Percentiles rank a stretch among this genome's conserved stretches.
Evolutionary conservation across 2,113 vertebrate species (phyloP).

Genomic region (Cervus canadensis): DNA sequence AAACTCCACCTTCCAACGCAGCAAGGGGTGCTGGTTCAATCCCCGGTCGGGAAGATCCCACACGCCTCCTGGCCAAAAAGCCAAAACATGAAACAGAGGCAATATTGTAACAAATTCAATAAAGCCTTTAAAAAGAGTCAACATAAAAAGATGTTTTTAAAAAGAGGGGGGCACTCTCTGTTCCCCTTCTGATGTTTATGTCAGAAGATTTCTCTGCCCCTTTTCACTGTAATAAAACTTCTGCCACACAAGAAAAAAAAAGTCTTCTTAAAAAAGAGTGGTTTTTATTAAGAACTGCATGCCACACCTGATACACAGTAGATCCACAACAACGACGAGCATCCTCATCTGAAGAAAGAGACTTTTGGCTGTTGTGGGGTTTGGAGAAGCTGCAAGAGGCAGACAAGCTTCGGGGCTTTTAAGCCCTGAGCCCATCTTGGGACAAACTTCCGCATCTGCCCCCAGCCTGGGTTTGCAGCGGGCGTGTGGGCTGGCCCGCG

Average conservation of each 20-base stretch:
- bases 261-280: neutral
- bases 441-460: neutral
- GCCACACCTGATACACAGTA: neutral
- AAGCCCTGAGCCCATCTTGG: too few species aligned
- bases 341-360: neutral
- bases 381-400: neutral
- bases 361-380: neutral
- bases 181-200: neutral
- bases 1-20: neutral
- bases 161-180: neutral
- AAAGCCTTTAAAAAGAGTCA: neutral
- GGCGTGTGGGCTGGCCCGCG: fast-evolving
- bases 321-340: neutral
- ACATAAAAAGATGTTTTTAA: neutral
- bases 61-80: neutral
- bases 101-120: neutral
- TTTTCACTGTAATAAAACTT: neutral
- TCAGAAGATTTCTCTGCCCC: neutral
- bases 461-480: neutral
- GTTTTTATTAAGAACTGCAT: fast-evolving
- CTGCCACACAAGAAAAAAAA: neutral
- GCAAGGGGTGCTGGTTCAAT: neutral
- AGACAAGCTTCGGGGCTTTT: neutral
- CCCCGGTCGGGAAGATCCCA: neutral
- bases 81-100: neutral